These are phyloP conservation scores for Saimiri boliviensis DNA, from an alignment of 2,113 vertebrate genomes.

Conservation along the genomic window DNA sequence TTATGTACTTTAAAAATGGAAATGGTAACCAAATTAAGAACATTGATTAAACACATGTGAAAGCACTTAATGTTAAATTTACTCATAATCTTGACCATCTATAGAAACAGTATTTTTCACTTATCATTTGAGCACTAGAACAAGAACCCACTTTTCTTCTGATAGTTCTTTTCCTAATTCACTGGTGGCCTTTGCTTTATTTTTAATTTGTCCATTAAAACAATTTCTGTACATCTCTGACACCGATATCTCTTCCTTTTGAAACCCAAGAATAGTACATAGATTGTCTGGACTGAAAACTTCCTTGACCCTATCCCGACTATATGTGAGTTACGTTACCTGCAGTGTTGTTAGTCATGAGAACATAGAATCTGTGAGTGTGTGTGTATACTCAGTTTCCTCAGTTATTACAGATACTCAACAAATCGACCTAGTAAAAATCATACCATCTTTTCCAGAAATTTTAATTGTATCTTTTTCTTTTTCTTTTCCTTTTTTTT, in stretches of 20 bases:
- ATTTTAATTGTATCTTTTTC: constrained; percentile 25
- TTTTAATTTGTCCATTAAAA: constrained; percentile 14
- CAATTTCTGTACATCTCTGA: neutral
- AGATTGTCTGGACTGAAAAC: neutral
- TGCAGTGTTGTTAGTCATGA: neutral
- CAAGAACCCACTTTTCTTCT: neutral
- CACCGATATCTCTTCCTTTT: neutral
- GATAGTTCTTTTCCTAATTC: neutral
- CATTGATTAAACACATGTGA: neutral
- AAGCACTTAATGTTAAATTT: neutral
- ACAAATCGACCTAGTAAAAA: neutral
- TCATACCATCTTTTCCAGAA: neutral
- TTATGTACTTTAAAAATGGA: neutral
- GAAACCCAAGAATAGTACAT: neutral
- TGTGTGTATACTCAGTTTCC: neutral
- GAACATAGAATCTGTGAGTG: neutral
- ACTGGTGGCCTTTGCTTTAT: neutral
- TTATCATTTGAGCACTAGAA: neutral
- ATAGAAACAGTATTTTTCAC: neutral
- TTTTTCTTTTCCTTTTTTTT: neutral
- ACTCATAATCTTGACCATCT: neutral
- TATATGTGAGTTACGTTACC: neutral
- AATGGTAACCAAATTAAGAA: neutral
- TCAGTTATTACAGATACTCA: neutral
- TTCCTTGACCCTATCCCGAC: neutral